Base-by-base conservation (phyloP, 2,113 vertebrate genomes). In the Bambusicola thoracicus region DNA sequence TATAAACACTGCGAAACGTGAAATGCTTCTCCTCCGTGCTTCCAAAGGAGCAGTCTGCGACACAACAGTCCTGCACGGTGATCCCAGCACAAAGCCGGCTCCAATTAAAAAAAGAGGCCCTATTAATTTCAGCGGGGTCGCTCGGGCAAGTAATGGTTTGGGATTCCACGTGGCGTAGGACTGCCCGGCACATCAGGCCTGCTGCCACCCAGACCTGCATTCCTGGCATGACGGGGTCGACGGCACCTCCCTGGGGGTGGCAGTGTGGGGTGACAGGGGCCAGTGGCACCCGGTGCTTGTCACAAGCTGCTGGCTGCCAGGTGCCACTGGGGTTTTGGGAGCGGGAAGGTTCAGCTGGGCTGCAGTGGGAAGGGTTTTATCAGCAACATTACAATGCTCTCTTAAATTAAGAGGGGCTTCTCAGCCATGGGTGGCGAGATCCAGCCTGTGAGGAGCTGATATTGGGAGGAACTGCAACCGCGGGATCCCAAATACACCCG, bases 1-100 rank as follows among this genome's bases (percentile, higher is more conserved):
- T 94, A 96, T 94, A 96, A 96, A 95, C 94, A 95, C 41, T 27
- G 69, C 49, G 82, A 61, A 94, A 94, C 91, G 92, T 85, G 78
- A 94, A 58, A 86, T 29, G 53, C 92, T 95, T 91, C 70, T 78
- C 61, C 53, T 81, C 13, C 1, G 16, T 11, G 3, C 91, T 94
- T 95, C 80, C 61, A 2, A 88, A 95, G 72, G 1, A 53, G 61
- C 75, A 56, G 65, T 68, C 82, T 65, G 61, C 92, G 84, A 86
- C 82, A 90, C 43, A 86, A 61, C 32, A 72, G 63, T 51, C 74
- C 0, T 0, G 4, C 5, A 0, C 29, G 46, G 73, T 3, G 0
- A 90, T 59, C 44, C 36, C 38, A 63, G 38, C 25, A 22, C 25
- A 16, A 63, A 29, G 61, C 34, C 36, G 16, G 38, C 38, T 63